These are phyloP conservation scores for Rotaria sp. DNA, from an alignment of 2,888 invertebrate species.

Conservation along the genomic window DNA sequence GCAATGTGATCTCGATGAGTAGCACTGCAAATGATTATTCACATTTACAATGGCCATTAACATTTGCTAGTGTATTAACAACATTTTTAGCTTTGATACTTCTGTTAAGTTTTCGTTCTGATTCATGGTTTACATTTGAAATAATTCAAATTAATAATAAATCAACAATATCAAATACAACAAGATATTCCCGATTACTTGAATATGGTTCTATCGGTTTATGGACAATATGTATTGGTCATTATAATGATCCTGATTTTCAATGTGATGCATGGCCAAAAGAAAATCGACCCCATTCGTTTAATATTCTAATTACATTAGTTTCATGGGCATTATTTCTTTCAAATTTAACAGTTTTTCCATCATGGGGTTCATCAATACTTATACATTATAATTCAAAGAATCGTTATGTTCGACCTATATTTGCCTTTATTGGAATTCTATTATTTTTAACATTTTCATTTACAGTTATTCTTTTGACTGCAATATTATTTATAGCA, in stretches of 20 bases:
- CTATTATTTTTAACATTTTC: not conserved
- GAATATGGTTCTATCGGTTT: not conserved
- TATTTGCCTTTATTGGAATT: not conserved
- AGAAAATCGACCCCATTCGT: not conserved
- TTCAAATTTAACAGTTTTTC: not conserved
- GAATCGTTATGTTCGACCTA: not conserved
- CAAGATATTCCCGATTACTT: not conserved
- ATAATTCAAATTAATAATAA: not conserved
- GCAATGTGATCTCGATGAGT: not conserved
- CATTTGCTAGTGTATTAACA: not conserved
- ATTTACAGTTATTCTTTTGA: not conserved
- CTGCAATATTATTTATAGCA: not conserved
- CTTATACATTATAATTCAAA: not conserved
- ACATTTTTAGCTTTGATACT: not conserved
- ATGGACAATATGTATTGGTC: not conserved
- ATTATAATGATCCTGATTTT: not conserved
- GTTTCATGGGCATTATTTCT: not conserved
- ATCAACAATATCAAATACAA: not conserved
- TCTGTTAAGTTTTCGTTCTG: not conserved
- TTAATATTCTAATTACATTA: not conserved
- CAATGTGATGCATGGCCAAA: not conserved
- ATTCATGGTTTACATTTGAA: not conserved
- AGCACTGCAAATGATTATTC: not conserved
- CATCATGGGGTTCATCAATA: not conserved
- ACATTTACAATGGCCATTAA: not conserved